These are phyloP conservation scores for Diplosoma virens DNA, from an alignment of 23 tunicate species.

Conservation along the genomic window DNA sequence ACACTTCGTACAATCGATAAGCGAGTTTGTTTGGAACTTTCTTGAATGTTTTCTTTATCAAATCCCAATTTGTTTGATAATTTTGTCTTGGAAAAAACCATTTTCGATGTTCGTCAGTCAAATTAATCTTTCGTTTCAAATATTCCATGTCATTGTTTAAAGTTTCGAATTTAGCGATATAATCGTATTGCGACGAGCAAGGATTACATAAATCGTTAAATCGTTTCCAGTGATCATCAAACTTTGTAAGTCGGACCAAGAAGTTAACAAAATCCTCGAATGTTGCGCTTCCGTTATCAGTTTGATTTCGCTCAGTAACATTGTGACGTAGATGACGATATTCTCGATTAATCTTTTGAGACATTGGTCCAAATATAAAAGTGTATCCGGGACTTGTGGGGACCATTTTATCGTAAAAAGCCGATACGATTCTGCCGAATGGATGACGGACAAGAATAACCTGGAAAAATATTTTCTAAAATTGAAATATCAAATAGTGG, in stretches of 20 bases:
- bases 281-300: slow-evolving; percentile 6
- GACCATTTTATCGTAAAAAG: neutral
- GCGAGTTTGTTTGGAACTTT: neutral
- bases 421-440: neutral
- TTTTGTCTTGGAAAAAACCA: slow-evolving; percentile 13
- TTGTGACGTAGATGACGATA: neutral
- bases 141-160: slow-evolving; percentile 1
- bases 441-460: neutral
- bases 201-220: neutral
- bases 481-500: too few relatives aligned
- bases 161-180: slow-evolving; percentile 22
- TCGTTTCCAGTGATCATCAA: slow-evolving; percentile 6
- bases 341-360: slow-evolving; percentile 4
- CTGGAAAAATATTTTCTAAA: too few relatives aligned
- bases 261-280: slow-evolving; percentile 34
- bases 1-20: neutral
- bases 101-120: neutral
- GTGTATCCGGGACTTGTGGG: neutral
- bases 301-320: neutral
- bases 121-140: too few relatives aligned
- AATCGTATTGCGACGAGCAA: neutral
- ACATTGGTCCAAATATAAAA: neutral
- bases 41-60: neutral
- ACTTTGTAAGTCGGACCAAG: neutral
- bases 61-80: neutral